Conservation (phyloP, 2,797 vertebrate genomes). For the Benthosema pterotum region DNA sequence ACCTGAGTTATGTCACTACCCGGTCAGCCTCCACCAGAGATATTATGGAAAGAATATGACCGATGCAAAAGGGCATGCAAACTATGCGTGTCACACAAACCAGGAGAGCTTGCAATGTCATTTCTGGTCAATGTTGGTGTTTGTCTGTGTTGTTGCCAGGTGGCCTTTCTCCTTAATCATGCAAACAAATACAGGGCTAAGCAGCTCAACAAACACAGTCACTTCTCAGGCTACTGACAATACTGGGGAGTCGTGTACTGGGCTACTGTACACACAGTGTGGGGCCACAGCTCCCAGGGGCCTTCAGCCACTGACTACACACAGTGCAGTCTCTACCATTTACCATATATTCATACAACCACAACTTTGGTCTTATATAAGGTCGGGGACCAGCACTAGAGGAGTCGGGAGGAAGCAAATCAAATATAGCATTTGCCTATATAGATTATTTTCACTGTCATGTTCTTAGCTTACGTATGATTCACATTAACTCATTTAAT, state of each 20-base stretch:
- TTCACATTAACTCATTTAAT: too few species aligned
- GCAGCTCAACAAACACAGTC: conserved; percentile 15
- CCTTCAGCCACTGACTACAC: neutral
- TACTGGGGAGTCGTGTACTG: neutral
- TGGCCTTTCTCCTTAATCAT: conserved; percentile 32
- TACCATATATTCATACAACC: too few species aligned
- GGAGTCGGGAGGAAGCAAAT: too few species aligned
- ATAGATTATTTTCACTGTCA: too few species aligned
- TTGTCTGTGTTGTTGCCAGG: conserved; percentile 28
- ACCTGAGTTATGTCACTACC: conserved; percentile 3
- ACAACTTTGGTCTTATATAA: too few species aligned
- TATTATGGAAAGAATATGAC: conserved; percentile 12
- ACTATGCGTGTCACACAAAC: conserved; percentile 5
- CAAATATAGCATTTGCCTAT: too few species aligned
- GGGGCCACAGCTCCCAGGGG: neutral
- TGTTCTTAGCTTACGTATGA: too few species aligned
- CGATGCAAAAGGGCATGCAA: conserved; percentile 40
- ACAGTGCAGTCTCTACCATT: neutral
- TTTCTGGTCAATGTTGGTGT: conserved; percentile 21
- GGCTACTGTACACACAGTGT: neutral
- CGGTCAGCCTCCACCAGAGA: conserved; percentile 2
- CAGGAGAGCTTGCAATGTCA: neutral
- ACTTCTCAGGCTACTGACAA: conserved; percentile 7
- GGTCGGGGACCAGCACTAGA: too few species aligned
- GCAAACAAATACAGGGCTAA: conserved; percentile 15